These are phyloP conservation scores for Sisyra nigra DNA, from an alignment of 2,888 invertebrate genomes.

Conservation along the genomic window DNA sequence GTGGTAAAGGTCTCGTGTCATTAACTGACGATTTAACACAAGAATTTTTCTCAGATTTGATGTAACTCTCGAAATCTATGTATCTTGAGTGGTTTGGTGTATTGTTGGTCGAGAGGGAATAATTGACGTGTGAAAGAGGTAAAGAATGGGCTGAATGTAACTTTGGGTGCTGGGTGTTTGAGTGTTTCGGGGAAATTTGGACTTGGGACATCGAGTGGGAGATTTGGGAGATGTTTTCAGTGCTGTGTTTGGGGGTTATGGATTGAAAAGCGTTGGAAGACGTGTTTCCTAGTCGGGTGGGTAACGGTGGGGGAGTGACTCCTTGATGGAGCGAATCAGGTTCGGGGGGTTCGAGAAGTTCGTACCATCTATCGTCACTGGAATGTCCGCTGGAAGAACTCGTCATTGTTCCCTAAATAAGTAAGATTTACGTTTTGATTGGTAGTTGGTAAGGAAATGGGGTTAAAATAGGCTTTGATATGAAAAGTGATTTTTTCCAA, in stretches of 20 bases:
- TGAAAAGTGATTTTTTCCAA: no score
- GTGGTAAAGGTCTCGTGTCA: constrained; percentile 26
- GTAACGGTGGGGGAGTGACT: constrained; percentile 36
- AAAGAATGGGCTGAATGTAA: constrained; percentile 28
- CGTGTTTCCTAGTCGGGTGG: constrained; percentile 23
- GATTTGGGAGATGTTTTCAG: constrained; percentile 8
- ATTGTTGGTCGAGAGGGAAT: constrained; percentile 26
- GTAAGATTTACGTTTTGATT: not conserved
- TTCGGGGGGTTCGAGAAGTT: constrained; percentile 31
- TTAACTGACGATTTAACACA: constrained; percentile 22
- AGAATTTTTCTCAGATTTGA: constrained; percentile 22
- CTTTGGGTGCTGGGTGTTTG: constrained; percentile 22
- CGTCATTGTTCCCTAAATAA: constrained; percentile 38
- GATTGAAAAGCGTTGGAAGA: constrained; percentile 17
- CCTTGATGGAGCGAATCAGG: constrained; percentile 17
- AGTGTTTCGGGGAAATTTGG: constrained; percentile 17
- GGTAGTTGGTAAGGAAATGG: not conserved
- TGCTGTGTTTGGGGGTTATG: constrained; percentile 15
- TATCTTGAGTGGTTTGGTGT: constrained; percentile 25
- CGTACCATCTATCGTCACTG: constrained; percentile 48
- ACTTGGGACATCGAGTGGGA: constrained; percentile 20
- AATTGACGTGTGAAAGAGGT: constrained; percentile 26
- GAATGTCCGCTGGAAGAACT: constrained; percentile 47
- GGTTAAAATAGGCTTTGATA: no score
- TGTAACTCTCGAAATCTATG: constrained; percentile 16